These are phyloP conservation scores for Watersipora subatra DNA, from an alignment of 1,140 invertebrate species.

Conservation along the genomic window DNA sequence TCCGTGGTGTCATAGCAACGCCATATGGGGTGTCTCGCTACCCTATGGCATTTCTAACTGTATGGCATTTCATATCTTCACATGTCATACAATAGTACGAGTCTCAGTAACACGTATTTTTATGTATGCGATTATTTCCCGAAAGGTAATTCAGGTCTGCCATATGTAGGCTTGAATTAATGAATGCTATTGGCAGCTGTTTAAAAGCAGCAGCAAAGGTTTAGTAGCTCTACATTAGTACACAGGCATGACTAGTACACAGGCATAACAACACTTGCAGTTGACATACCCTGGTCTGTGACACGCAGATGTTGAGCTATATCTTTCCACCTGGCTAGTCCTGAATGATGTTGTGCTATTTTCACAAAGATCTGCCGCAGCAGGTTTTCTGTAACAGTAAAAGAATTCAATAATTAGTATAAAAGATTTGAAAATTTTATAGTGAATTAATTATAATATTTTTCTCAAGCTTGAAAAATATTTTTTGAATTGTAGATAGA, in stretches of 20 bases:
- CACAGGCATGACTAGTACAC: not conserved
- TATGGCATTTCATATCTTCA: no score
- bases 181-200: not conserved
- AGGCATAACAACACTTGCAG: not conserved
- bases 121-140: no score
- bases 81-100: no score
- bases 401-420: not conserved
- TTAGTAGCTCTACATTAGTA: not conserved
- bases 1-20: no score
- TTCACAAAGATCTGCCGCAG: slow-evolving; percentile 17
- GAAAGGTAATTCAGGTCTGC: not conserved
- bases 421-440: not conserved
- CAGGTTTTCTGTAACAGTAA: slow-evolving; percentile 14
- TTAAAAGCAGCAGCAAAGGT: no score
- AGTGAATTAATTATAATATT: no score
- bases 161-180: not conserved
- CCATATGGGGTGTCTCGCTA: no score
- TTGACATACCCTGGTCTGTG: slow-evolving; percentile 12
- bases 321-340: slow-evolving; percentile 13
- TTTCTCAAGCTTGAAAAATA: no score
- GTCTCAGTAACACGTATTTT: no score
- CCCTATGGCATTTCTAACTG: no score
- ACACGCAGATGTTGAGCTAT: slow-evolving; percentile 16
- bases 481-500: not conserved
- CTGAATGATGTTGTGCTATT: slow-evolving; percentile 16